Evolutionary conservation across 1,140 invertebrate species (phyloP), one percentile per base, ranked within the genome.

Genomic region (Carcinoscorpius rotundicauda): DNA sequence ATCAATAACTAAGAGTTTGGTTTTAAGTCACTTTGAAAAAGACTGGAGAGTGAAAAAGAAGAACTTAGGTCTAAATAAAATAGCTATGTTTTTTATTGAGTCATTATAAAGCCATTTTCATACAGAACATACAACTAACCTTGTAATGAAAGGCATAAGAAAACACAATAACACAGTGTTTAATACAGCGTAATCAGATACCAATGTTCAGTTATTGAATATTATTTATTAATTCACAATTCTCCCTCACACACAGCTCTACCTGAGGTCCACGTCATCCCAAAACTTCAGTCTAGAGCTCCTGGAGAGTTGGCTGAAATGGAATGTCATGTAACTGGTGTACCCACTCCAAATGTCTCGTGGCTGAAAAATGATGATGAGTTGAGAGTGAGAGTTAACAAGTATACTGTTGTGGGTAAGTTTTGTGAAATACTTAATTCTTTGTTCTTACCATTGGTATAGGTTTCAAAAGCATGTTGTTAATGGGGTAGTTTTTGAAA

Each of bases 351-450:
- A 2, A 69, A 81, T 72, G 84, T 86, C 8, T 80, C 85, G 69
- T 87, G 86, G 86, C 72, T 87, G 61, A 87, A 87, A 74, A 87
- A 87, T 72, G 85, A 87, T 71, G 85, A 87, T 69, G 77, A 83
- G 3, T 74, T 87, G 52, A 80, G 79, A 66, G 70, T 82, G 60
- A 70, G 75, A 58, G 71, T 75, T 0, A 75, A 79, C 64, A 86
- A 86, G 71, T 86, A 85, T 74, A 78, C 82, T 68, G 78, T 86
- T 4, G 78, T 86, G 48, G 85, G 85, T 71, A 56, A 58, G 66
- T 58, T 29, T 29, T 29, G 29, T 29, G 29, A 29, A 2, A 29
- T 29, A 29, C 0, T 29, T 29, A 29, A 29, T 29, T 29, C 2
- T 29, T 29, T 29, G 29, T 29, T 29, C 29, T 29, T 29, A 29